Evolutionary conservation across 2,888 invertebrate genomes (phyloP).

Genomic region (Erebia ligea): DNA sequence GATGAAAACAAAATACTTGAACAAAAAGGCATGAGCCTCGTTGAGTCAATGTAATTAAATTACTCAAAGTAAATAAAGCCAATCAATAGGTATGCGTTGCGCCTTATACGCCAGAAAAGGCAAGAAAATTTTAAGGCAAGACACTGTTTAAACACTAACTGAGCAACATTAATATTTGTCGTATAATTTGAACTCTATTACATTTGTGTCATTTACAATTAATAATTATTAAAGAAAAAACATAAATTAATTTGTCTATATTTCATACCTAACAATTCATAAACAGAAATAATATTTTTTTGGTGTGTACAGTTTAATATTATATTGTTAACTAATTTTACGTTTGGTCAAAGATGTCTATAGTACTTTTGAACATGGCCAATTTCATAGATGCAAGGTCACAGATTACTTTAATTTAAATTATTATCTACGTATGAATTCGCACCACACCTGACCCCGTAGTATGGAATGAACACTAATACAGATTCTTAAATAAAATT

Average conservation of each 20-base stretch:
- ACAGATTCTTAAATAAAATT: conserved; percentile 1
- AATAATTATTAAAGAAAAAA: conserved; percentile 7
- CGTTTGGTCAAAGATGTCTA: too few relatives aligned
- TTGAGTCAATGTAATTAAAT: too few relatives aligned
- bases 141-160: conserved; percentile 13
- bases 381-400: too few relatives aligned
- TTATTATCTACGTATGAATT: background rate
- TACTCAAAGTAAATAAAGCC: too few relatives aligned
- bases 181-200: background rate
- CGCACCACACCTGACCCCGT: background rate
- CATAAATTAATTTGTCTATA: conserved; percentile 1
- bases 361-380: too few relatives aligned
- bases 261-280: background rate
- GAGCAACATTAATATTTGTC: conserved; percentile 15
- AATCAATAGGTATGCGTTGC: background rate
- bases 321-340: too few relatives aligned
- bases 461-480: background rate
- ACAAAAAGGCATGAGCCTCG: too few relatives aligned
- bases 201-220: conserved; percentile 6
- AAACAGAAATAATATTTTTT: background rate
- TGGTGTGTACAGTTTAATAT: background rate
- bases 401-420: too few relatives aligned
- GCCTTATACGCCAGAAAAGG: background rate
- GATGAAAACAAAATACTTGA: too few relatives aligned
- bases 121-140: conserved; percentile 18